A percentile compares a stretch with the other conserved stretches of the same genome.
These are phyloP conservation scores for Steatocranus sp. DNA, from an alignment of 2,797 vertebrate species.

Conservation along the genomic window DNA sequence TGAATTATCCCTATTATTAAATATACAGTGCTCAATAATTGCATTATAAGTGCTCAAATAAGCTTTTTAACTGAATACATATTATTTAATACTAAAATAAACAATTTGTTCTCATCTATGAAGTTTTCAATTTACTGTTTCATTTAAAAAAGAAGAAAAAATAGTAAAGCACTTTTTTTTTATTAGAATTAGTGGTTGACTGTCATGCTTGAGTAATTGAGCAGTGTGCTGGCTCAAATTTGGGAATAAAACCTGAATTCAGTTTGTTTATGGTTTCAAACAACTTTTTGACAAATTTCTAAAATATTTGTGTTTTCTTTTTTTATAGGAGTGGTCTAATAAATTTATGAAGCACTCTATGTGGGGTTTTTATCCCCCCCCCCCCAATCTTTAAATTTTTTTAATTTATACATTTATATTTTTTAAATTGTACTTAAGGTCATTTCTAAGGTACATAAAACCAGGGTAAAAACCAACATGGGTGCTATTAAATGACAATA, in stretches of 20 bases:
- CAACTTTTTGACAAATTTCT: neutral
- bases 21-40: neutral
- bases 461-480: neutral
- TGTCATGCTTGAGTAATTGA: neutral
- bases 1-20: neutral
- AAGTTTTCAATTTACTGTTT: neutral
- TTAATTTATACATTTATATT: neutral
- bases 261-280: neutral
- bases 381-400: neutral
- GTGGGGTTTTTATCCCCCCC: neutral
- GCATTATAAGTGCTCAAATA: neutral
- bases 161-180: neutral
- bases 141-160: neutral
- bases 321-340: neutral
- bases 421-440: neutral
- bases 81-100: neutral
- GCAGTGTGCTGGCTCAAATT: neutral
- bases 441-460: neutral
- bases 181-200: neutral
- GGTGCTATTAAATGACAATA: neutral
- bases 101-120: neutral
- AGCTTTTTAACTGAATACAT: neutral
- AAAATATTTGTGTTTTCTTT: neutral
- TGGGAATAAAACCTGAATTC: neutral
- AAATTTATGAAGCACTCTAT: neutral